Base-by-base conservation (phyloP, 2,888 invertebrate genomes). In the Strigamia maritima region DNA sequence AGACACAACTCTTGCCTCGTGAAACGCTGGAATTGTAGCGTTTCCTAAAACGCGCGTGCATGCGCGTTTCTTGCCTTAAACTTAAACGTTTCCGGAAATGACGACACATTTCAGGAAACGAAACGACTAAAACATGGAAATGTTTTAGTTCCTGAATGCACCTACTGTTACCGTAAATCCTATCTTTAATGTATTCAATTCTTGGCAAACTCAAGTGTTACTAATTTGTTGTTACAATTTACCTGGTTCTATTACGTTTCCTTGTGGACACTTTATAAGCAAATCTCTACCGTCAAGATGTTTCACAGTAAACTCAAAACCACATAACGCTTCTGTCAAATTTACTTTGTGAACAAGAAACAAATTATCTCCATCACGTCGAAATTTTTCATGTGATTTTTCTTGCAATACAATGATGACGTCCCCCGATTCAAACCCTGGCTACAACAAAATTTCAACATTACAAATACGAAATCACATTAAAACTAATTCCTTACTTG, bases 281-380 rank as follows among this genome's bases (percentile, higher is more conserved):
- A 97, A 87, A 84, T 92, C 91, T 76, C 96, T 89, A 0, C 94
- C 95, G 88, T 97, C 97, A 82, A 98, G 89, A 86, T 97, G 97
- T 84, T 92, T 91, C n/a, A 97, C 87, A 76, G 92, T 89, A 86
- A 94, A 91, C 80, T 90, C 89, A 86, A 95, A 94, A 7, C 97
- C 97, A 87, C 97, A 97, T 12, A 97, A 88, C 16, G 97, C 94
- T 86, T 97, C 95, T 2, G 94, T 93, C 78, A 97, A 87, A 65
- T 91, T 90, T 65, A 97, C 90, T 80, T 90, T 91, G 84, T 92
- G 90, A 81, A 90, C 91, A 87, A 94, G 90, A 81, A 84, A 84
- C 65, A 80, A 65, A 83, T 89, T 92, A 85, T 92, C 90, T 78
- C 91, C 92, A 80, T 90, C 90, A 81, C 97, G 89, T 84, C 92